A percentile compares a stretch with the other conserved stretches of the same genome.
phyloP scores from a whole-genome alignment of 2,113 vertebrate genomes.

The Argyrosomus japonicus region DNA sequence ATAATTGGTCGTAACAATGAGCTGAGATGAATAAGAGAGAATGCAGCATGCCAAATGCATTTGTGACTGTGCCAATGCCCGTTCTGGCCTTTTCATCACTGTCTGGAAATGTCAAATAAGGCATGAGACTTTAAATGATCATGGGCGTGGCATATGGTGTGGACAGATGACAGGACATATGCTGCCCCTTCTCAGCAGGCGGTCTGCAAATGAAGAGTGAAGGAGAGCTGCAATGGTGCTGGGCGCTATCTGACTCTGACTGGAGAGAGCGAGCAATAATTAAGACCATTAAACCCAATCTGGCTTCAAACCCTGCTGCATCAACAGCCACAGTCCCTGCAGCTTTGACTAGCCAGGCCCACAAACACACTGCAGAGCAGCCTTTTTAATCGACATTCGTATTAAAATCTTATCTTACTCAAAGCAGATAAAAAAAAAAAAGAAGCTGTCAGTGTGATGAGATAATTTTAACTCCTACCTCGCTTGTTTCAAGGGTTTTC shows the following conservation, averaged over 20 bases:
- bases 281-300: conserved; percentile 65
- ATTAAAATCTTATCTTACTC: conserved; percentile 31
- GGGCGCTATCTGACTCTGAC: conserved; percentile 33
- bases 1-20: conserved; percentile 47
- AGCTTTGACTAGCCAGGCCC: neutral
- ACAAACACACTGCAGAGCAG: conserved; percentile 19
- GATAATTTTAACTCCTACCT: conserved; percentile 34
- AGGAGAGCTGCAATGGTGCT: conserved; percentile 44
- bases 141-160: conserved; percentile 64
- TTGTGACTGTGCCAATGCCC: conserved; percentile 36
- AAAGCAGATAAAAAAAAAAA: conserved; percentile 14
- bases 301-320: conserved; percentile 45
- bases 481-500: conserved; percentile 15
- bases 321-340: conserved; percentile 11
- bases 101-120: conserved; percentile 61
- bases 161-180: conserved; percentile 76
- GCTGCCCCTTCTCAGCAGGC: conserved; percentile 47
- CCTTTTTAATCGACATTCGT: conserved; percentile 2
- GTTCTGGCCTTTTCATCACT: conserved; percentile 31
- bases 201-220: conserved; percentile 57
- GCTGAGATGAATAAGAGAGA: conserved; percentile 35
- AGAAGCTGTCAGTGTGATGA: conserved; percentile 1
- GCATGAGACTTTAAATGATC: conserved; percentile 49
- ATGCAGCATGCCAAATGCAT: conserved; percentile 53
- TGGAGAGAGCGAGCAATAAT: conserved; percentile 55